These are phyloP conservation scores for Acanthurus leucopareius DNA, from an alignment of 2,797 vertebrate species.

Conservation along the genomic window DNA sequence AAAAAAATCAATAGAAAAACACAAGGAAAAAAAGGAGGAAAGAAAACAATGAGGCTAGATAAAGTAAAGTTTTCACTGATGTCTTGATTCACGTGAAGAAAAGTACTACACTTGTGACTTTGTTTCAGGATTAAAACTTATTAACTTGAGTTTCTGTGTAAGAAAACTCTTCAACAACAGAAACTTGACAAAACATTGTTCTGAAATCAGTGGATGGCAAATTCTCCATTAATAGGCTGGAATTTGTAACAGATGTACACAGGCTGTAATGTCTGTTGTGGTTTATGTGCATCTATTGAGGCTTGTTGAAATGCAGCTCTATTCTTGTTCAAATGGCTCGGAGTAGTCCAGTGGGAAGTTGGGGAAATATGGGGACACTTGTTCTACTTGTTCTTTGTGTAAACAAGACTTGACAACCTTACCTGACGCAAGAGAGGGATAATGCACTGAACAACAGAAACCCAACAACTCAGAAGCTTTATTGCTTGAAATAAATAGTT, in stretches of 20 bases:
- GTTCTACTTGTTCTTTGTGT: constrained; percentile 66
- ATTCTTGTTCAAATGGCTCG: constrained; percentile 56
- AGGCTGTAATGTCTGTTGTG: constrained; percentile 57
- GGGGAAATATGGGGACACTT: constrained; percentile 66
- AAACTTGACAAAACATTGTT: constrained; percentile 43
- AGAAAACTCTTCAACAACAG: constrained; percentile 62
- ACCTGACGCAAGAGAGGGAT: constrained; percentile 60
- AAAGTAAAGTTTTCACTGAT: constrained; percentile 75
- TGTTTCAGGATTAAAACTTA: constrained; percentile 74
- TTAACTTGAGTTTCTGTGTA: constrained; percentile 59
- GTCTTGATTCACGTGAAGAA: constrained; percentile 63
- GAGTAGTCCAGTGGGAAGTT: constrained; percentile 64
- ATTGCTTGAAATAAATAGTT: constrained; percentile 43
- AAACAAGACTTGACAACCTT: constrained; percentile 68
- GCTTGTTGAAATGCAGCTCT: constrained; percentile 47
- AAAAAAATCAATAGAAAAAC: constrained; percentile 78
- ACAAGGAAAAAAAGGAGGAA: constrained; percentile 63
- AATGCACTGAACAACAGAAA: constrained; percentile 31
- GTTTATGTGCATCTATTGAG: constrained; percentile 56
- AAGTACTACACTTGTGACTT: constrained; percentile 75
- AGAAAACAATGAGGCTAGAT: constrained; percentile 73
- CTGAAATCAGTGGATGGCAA: constrained; percentile 46
- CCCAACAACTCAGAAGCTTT: constrained; percentile 30
- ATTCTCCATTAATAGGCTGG: constrained; percentile 58
- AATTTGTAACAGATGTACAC: constrained; percentile 62